These are phyloP conservation scores for Saguinus midas DNA, from an alignment of 2,113 vertebrate species.

Conservation along the genomic window DNA sequence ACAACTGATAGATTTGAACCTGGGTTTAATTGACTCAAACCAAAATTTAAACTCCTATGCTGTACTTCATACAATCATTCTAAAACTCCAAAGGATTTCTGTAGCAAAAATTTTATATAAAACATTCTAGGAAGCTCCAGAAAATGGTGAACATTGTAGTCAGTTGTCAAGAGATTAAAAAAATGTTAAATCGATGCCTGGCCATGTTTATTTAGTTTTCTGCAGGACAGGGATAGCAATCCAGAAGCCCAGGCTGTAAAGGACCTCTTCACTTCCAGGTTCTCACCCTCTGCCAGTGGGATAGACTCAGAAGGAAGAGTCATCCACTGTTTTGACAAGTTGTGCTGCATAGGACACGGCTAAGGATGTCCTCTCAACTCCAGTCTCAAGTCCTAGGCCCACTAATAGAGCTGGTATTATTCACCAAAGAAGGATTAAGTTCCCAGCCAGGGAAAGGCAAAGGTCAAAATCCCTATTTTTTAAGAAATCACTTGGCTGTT, in stretches of 20 bases:
- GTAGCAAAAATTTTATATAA: background rate
- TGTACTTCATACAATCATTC: background rate
- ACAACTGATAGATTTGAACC: background rate
- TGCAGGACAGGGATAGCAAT: background rate
- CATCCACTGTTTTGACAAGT: constrained; percentile 37
- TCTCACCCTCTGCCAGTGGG: background rate
- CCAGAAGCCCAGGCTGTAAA: background rate
- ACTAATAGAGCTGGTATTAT: constrained; percentile 42
- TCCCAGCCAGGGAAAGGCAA: constrained; percentile 14
- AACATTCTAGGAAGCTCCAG: background rate
- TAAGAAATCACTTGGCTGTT: constrained; percentile 55
- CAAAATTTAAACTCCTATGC: background rate
- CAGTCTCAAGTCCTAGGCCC: background rate
- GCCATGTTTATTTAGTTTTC: background rate
- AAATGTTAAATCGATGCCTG: background rate
- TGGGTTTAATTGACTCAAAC: background rate
- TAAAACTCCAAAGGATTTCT: background rate
- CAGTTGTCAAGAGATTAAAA: constrained; percentile 7
- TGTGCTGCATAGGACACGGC: constrained; percentile 30
- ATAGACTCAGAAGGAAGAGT: constrained; percentile 13
- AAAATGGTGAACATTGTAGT: background rate
- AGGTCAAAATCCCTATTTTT: constrained; percentile 58
- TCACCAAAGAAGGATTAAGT: constrained; percentile 49
- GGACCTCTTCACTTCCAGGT: background rate
- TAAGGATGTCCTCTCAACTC: background rate